phyloP scores from a whole-genome alignment of 2,797 vertebrate species.

The Cygnus olor region DNA sequence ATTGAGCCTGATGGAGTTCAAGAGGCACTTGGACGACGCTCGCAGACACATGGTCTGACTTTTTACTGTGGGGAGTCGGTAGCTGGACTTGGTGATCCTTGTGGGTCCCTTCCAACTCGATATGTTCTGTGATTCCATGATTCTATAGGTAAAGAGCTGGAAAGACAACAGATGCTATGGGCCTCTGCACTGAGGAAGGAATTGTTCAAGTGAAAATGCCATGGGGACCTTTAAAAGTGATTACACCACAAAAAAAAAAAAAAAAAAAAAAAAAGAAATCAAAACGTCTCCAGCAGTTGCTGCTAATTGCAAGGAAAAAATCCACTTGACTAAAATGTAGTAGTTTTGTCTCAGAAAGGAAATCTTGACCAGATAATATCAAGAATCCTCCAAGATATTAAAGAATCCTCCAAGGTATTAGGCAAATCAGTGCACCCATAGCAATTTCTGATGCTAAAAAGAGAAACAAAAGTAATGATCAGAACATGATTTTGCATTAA shows the following conservation, averaged over 20 bases:
- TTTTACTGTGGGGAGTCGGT: background rate
- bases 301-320: background rate
- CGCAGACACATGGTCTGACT: background rate
- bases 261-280: background rate
- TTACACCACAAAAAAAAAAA: fast-evolving
- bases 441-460: background rate
- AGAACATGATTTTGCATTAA: background rate
- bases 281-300: background rate
- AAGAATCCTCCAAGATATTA: background rate
- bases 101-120: background rate
- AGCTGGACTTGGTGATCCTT: background rate
- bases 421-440: background rate
- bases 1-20: background rate
- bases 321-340: background rate
- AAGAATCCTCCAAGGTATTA: background rate
- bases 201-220: background rate
- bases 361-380: background rate
- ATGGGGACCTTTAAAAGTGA: background rate
- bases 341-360: background rate
- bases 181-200: background rate
- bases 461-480: background rate
- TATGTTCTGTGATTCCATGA: background rate
- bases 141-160: background rate
- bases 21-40: background rate
- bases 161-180: background rate